Conservation (phyloP, 2,888 invertebrate species). For the Therioaphis trifolii region DNA sequence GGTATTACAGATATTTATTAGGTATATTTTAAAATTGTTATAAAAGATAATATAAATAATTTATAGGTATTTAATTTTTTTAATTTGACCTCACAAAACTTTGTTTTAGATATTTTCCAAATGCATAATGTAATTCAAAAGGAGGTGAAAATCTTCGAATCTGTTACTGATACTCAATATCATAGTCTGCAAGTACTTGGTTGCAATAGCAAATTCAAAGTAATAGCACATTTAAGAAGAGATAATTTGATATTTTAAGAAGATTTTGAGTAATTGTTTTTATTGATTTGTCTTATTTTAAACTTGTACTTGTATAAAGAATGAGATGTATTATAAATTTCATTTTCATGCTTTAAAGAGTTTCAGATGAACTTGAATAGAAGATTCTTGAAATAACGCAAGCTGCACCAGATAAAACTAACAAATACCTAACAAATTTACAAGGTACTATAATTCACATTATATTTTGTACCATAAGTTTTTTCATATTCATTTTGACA, state of each 20-base stretch:
- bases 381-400: conserved; percentile 99
- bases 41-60: too few species aligned
- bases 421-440: conserved; percentile 98
- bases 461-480: background rate
- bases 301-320: background rate
- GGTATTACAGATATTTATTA: too few species aligned
- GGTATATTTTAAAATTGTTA: too few species aligned
- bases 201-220: conserved; percentile 95
- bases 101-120: conserved; percentile 32
- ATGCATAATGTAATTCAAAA: conserved; percentile 73
- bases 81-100: background rate
- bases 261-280: conserved; percentile 75
- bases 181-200: conserved; percentile 83
- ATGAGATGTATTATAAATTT: conserved; percentile 2
- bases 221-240: conserved; percentile 92
- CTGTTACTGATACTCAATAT: conserved; percentile 98
- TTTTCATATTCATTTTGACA: background rate
- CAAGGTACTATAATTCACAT: conserved; percentile 75
- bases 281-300: conserved; percentile 46
- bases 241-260: conserved; percentile 96
- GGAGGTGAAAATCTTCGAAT: conserved; percentile 97
- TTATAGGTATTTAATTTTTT: background rate
- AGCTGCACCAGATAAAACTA: conserved; percentile 98
- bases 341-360: conserved; percentile 92
- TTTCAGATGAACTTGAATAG: conserved; percentile 98